These are phyloP conservation scores for Cetoscarus ocellatus DNA, from an alignment of 2,797 vertebrate species.

Conservation along the genomic window DNA sequence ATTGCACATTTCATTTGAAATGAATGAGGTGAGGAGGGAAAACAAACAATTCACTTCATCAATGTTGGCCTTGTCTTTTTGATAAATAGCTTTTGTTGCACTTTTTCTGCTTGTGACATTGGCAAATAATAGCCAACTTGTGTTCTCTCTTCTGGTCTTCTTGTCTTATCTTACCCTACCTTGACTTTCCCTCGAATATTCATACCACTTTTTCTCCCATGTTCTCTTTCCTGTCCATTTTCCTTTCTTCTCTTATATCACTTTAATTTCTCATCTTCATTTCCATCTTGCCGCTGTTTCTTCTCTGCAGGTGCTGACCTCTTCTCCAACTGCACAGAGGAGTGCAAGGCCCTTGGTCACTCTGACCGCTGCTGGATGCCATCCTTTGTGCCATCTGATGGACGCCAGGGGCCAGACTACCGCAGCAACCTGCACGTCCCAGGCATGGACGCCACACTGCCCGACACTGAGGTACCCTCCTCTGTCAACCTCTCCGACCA, in stretches of 20 bases:
- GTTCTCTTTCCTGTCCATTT: background rate
- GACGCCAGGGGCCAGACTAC: constrained; percentile 97
- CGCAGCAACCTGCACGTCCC: constrained; percentile 99
- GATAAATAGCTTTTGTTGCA: constrained; percentile 68
- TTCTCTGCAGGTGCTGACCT: constrained; percentile 90
- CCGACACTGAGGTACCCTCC: constrained; percentile 97
- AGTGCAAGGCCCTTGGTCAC: constrained; percentile 99
- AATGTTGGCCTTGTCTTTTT: constrained; percentile 72
- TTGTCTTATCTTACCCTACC: constrained; percentile 26
- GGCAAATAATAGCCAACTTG: constrained; percentile 69
- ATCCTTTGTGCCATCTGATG: constrained; percentile 94
- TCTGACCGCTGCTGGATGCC: constrained; percentile 99
- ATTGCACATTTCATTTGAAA: constrained; percentile 76
- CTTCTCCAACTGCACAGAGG: constrained; percentile 99
- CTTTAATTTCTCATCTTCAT: constrained; percentile 12
- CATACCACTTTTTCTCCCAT: background rate
- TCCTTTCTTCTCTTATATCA: constrained; percentile 15
- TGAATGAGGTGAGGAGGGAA: constrained; percentile 72
- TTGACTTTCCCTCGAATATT: constrained; percentile 37
- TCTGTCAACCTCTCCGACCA: constrained; percentile 86
- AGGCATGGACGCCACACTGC: constrained; percentile 98
- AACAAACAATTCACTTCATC: constrained; percentile 76
- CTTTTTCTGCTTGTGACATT: constrained; percentile 52
- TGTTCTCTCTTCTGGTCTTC: constrained; percentile 52
- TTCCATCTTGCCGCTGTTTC: constrained; percentile 7